Evolutionary conservation across 1,140 invertebrate genomes (phyloP), one percentile per base, ranked within the genome.

Genomic region (Cotesia glomerata): DNA sequence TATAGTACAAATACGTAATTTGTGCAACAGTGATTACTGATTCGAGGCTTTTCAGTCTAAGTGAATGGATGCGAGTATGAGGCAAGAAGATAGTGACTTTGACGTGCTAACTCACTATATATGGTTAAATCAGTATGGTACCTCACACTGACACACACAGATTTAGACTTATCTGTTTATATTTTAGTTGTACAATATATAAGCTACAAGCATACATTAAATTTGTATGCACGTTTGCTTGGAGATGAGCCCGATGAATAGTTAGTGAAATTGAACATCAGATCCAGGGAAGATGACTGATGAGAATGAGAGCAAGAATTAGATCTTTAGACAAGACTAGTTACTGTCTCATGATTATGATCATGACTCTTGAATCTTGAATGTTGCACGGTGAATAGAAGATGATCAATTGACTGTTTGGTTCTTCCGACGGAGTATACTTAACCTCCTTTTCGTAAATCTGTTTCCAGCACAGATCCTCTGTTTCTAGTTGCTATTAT

Each of bases 371-470:
- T 26, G 26, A 26, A 26, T 26, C 26, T 26, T 26, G 26, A 26
- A 26, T 45, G 39, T 9, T 45, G 39, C 11, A 45, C 11, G 39
- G 11, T 16, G 11, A 63, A 63, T n/a, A 63, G 4, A 11, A 36
- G 32, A 16, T 16, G 14, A 35, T 59, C 52, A 56, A 69, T 69
- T 69, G 54, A 69, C 32, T 39, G 54, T 59, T 59, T 36, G 8
- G 52, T 69, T 56, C 67, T 69, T 69, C 13, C 26, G 32, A 51
- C 56, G 9, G 32, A 36, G 51, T 35, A 36, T 54, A 69, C 67
- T 69, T 69, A 69, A 69, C 67, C 67, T 26, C 67, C 34, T 58
- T 69, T 39, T 9, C 26, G n/a, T 13, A 26, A 5, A 36, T 26
- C 14, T 11, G 63, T 16, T 18, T 65, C 34, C 36, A 18, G 16